Base-by-base conservation (phyloP, 2,888 invertebrate genomes). In the Laspeyria flexula region DNA sequence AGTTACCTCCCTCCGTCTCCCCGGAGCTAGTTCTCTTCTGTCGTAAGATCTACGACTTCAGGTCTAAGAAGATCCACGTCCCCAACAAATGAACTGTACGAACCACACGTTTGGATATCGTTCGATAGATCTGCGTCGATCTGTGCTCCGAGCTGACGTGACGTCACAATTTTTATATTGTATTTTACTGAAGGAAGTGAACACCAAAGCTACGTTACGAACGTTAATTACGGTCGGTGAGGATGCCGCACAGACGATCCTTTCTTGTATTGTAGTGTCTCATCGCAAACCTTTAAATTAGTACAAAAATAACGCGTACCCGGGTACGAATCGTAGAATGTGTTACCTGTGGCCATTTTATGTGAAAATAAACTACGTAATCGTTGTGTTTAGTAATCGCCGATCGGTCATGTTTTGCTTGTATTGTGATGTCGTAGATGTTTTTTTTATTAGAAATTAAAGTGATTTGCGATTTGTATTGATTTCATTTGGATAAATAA, bases 11-110 rank as follows among this genome's bases (percentile, higher is more conserved):
- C 88, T 56, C 86, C 27, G 90, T 92, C 13, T 94, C 95, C 47
- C 94, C 95, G 6, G 98, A 98, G 75, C 95, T 97, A 85, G 97
- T 99, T 34, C 97, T 99, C 84, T 97, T 98, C 93, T 99, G 99
- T 88, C 95, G 98, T 40, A 96, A 97, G 73, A 81, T 99, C 54
- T 99, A 99, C 93, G 99, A 99, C 91, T 98, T 97, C 92, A 94
- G 98, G 71, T 96, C 97, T 74, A 98, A 97, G 82, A 93, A 96
- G 72, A 94, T 96, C 58, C 88, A 89, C 62, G 83, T 86, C 10
- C 89, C 88, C 39, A 88, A 85, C 80, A 91, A 92, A 75, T 92
- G 91, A 91, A 74, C 68, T 33, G 2, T 29, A 9, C 5, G 4
- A 42, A 31, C 27, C 27, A 18, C 12, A 13, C 31, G 41, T 55